These are phyloP conservation scores for Lasioglossum calceatum DNA, from an alignment of 2,888 invertebrate species.

Conservation along the genomic window DNA sequence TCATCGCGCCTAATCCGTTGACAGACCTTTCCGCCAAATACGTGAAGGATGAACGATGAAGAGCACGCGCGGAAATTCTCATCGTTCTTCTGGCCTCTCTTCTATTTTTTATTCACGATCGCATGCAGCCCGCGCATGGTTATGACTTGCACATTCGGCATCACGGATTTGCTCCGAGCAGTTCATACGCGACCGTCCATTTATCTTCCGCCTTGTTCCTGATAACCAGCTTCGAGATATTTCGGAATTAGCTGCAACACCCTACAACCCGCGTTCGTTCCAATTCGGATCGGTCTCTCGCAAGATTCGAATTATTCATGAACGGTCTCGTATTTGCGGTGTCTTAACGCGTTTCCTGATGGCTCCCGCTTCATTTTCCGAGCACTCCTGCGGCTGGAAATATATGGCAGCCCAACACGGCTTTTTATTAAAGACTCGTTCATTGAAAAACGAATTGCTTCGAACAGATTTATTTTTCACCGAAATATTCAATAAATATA, in stretches of 20 bases:
- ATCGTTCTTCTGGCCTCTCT: neutral
- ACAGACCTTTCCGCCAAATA: conserved; percentile 38
- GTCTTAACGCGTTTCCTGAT: neutral
- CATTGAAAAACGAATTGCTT: too few relatives aligned
- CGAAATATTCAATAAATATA: neutral
- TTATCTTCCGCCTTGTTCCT: conserved; percentile 31
- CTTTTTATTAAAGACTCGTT: neutral
- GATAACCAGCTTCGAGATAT: conserved; percentile 35
- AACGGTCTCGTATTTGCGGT: neutral
- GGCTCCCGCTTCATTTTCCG: neutral
- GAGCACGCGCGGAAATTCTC: conserved; percentile 25
- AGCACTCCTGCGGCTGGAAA: neutral
- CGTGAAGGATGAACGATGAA: conserved; percentile 31
- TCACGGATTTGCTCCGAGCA: conserved; percentile 33
- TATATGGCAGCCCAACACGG: neutral
- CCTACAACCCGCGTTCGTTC: neutral
- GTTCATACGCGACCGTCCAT: conserved; percentile 35
- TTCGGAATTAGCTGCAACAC: conserved; percentile 20
- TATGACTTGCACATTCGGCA: conserved; percentile 40
- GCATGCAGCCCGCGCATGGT: conserved; percentile 24
- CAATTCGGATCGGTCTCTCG: neutral
- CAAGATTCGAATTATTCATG: neutral
- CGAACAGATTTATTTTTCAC: too few relatives aligned
- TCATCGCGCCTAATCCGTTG: conserved; percentile 37
- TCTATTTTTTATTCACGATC: conserved; percentile 31